Conservation (phyloP, 2,113 vertebrate genomes). For the Greenwoodochromis staneri region DNA sequence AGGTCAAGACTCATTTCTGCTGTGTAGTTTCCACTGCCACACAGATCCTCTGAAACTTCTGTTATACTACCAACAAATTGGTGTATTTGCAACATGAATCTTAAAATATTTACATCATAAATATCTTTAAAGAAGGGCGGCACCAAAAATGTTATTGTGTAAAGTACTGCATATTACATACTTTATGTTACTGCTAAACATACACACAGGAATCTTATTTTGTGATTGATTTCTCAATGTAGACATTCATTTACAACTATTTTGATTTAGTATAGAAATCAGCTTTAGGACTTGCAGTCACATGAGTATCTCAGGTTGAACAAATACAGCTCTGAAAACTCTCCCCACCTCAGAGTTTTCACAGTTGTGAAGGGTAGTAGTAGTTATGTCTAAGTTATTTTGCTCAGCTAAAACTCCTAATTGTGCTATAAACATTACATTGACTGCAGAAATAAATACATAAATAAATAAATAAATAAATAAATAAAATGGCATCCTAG, state of each 20-base stretch:
- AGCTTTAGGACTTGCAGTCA: neutral
- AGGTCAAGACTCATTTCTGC: conserved; percentile 67
- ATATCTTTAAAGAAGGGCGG: neutral
- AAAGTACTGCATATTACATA: neutral
- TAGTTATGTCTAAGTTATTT: neutral
- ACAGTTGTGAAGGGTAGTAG: neutral
- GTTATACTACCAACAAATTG: conserved; percentile 47
- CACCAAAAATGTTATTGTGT: neutral
- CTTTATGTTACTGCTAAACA: neutral
- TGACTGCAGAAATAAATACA: neutral
- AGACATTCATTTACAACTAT: neutral
- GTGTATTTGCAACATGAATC: neutral
- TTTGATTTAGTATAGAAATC: neutral
- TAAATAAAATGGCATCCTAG: neutral
- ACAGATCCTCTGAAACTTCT: conserved; percentile 63
- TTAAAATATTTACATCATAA: neutral
- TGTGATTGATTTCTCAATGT: neutral
- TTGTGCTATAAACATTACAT: neutral
- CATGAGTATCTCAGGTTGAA: neutral
- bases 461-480: neutral
- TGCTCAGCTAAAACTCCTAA: neutral
- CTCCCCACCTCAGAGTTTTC: neutral
- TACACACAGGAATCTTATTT: neutral
- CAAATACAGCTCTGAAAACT: neutral
- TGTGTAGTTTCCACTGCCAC: conserved; percentile 69